Evolutionary conservation across 2,888 invertebrate genomes (phyloP).

Genomic region (Ormyrus labotus): DNA sequence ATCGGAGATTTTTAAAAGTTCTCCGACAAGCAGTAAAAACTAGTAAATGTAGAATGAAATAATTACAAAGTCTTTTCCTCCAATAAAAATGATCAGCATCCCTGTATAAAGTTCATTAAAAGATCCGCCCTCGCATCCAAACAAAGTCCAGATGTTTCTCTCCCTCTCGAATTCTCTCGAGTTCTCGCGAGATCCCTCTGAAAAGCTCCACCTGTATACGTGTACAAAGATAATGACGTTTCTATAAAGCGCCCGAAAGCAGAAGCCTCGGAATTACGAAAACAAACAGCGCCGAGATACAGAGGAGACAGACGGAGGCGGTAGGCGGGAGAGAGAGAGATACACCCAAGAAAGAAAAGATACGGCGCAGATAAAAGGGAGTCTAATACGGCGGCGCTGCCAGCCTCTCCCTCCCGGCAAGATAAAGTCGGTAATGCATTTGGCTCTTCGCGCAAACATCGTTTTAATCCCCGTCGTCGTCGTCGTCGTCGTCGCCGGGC

Average conservation of each 20-base stretch:
- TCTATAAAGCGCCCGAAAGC: slow-evolving; percentile 24
- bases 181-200: slow-evolving; percentile 2
- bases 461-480: slow-evolving; percentile 71
- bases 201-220: background rate
- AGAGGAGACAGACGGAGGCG: slow-evolving; percentile 27
- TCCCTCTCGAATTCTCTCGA: background rate
- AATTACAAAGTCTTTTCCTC: too few relatives aligned
- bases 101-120: too few relatives aligned
- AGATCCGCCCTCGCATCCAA: too few relatives aligned
- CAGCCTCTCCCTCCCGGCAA: slow-evolving; percentile 62
- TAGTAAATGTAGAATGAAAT: too few relatives aligned
- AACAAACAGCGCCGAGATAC: slow-evolving; percentile 62
- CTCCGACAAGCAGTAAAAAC: too few relatives aligned
- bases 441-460: slow-evolving; percentile 75
- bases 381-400: slow-evolving; percentile 70
- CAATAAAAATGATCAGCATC: too few relatives aligned
- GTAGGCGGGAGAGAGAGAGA: slow-evolving; percentile 31
- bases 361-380: slow-evolving; percentile 70
- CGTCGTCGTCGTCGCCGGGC: slow-evolving; percentile 28
- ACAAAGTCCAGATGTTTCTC: background rate
- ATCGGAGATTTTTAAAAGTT: too few relatives aligned
- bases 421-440: slow-evolving; percentile 75
- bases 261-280: slow-evolving; percentile 64
- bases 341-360: slow-evolving; percentile 36
- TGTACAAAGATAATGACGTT: slow-evolving; percentile 49